Conservation (phyloP, 2,888 invertebrate genomes). For the Apamea sordens region DNA sequence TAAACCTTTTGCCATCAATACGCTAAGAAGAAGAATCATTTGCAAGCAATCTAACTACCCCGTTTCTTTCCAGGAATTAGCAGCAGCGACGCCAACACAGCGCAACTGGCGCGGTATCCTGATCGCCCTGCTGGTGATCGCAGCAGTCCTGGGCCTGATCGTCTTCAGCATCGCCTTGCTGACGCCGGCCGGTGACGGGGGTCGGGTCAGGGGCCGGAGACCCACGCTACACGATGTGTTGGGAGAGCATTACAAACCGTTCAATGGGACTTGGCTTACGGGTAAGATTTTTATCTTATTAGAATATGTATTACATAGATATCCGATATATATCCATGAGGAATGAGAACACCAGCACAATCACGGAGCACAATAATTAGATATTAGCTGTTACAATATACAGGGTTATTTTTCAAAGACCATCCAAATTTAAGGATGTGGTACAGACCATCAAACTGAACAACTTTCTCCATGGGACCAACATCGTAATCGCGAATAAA, state of each 20-base stretch:
- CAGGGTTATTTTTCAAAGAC: no score
- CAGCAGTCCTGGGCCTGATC: slow-evolving; percentile 96
- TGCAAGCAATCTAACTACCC: not conserved
- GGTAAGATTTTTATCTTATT: slow-evolving; percentile 71
- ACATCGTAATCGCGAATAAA: no score
- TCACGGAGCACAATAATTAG: not conserved
- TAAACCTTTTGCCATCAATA: no score
- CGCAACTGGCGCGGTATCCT: slow-evolving; percentile 98
- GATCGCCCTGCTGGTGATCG: slow-evolving; percentile 97
- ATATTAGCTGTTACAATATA: not conserved
- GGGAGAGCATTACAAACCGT: slow-evolving; percentile 90
- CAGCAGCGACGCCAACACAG: slow-evolving; percentile 95
- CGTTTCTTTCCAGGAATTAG: slow-evolving; percentile 93
- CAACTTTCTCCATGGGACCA: no score
- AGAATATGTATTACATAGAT: not conserved
- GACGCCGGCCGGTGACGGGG: slow-evolving; percentile 94
- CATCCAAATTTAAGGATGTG: no score
- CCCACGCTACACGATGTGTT: slow-evolving; percentile 93
- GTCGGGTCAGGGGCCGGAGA: slow-evolving; percentile 92
- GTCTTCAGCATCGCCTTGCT: slow-evolving; percentile 97
- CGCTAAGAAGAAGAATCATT: not conserved
- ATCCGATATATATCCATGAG: no score
- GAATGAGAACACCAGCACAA: not conserved
- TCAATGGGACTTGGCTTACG: slow-evolving; percentile 92
- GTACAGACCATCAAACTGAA: no score